Evolutionary conservation across 2,797 vertebrate species (phyloP).

Genomic region (Forpus xanthops): DNA sequence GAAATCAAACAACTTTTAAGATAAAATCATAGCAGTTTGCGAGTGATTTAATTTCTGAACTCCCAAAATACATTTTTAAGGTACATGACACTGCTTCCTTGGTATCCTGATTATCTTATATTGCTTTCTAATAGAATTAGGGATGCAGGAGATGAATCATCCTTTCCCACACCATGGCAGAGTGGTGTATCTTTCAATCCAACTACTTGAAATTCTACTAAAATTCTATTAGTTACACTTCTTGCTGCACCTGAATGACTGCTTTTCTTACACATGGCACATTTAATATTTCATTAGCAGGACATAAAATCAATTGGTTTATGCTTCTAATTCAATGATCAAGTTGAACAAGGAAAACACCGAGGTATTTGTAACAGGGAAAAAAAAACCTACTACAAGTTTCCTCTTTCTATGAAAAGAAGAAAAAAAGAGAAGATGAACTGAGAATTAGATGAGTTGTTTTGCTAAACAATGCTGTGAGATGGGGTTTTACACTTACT

Average conservation of each 20-base stretch:
- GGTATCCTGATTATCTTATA: not conserved
- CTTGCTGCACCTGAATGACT: not conserved
- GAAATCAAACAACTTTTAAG: not conserved
- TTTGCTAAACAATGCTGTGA: not conserved
- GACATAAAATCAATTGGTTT: not conserved
- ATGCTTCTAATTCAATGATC: not conserved
- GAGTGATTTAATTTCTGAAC: not conserved
- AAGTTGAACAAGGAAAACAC: not conserved
- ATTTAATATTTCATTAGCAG: not conserved
- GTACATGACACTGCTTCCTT: not conserved
- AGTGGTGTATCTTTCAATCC: not conserved
- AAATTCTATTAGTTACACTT: slow-evolving; percentile 6
- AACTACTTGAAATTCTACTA: not conserved
- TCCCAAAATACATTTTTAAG: not conserved
- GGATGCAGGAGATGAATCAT: not conserved
- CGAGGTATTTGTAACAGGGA: not conserved
- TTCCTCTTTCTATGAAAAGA: not conserved
- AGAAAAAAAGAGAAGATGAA: not conserved
- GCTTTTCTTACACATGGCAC: not conserved
- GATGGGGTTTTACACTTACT: not conserved
- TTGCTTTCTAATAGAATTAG: not conserved
- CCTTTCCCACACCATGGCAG: not conserved
- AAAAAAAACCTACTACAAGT: not conserved
- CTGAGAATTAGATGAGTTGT: not conserved
- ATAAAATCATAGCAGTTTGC: not conserved